Base-by-base conservation (phyloP, 1,140 invertebrate species). In the Augochlora pura region DNA sequence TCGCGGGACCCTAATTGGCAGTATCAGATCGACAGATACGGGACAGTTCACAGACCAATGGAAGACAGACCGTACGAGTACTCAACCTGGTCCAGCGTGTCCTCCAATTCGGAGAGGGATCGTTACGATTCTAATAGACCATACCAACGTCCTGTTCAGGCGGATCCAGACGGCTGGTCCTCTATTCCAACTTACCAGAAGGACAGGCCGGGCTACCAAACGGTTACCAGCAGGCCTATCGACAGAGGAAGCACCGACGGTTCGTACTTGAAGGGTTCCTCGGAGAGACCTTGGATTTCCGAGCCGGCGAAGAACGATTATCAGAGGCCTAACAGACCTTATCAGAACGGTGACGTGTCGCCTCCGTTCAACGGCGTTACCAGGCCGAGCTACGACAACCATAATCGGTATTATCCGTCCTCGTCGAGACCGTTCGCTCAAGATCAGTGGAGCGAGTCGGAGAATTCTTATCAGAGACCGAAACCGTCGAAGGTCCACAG, bases 401-500 rank as follows among this genome's bases (percentile, higher is more conserved):
- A 25, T 5, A 21, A 63, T 63, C 60, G 25, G 27, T 38, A 14
- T 5, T 16, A 21, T 32, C 6, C 2, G 12, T 14, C 57, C 21
- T 18, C 54, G 12, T 14, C 7, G 1, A 25, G 64, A 32, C 59
- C 54, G 39, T 12, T 46, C 10, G 12, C 54, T 10, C 2, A 68
- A 23, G 49, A 63, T 38, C 60, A 46, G 4, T 5, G 38, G 2
- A 7, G n/a, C 42, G 27, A 27, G 46, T 18, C 49, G 0, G 57
- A 18, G 7, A 21, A 32, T 25, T 54, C 57, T 63, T 75, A 80
- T 32, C 72, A 77, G 9, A 32, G 16, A 27, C 21, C 57, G 25
- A 85, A 65, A n/a, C 77, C 77, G 16, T n/a, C 60, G 2, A 83
- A 83, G 21, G 42, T 71, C 0, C 83, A 87, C 57, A 87, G 77